Evolutionary conservation across 2,113 vertebrate species (phyloP), one percentile per base, ranked within the genome.

Genomic region (Passer montanus): DNA sequence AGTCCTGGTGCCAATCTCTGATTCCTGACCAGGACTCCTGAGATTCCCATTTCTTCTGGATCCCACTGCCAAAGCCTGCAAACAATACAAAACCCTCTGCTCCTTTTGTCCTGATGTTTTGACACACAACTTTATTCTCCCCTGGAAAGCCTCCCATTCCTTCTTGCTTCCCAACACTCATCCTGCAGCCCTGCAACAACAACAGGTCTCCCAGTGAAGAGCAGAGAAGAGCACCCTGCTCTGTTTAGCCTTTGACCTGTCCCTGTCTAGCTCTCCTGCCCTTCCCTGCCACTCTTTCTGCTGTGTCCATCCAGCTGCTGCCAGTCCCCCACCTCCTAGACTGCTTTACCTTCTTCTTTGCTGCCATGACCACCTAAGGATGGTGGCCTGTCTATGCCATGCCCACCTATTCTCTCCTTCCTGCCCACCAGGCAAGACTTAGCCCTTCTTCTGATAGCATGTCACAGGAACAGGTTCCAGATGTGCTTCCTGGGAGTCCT

Each of bases 121-220:
- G 20, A 62, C 15, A 26, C 10, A 2, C 46, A 52, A 12, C 7
- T 80, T 6, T 19, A 3, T n/a, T 81, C 78, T 37, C 27, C 23
- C 37, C 13, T 49, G 33, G 37, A 19, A 53, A 67, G 20, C 28
- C 16, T 85, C 23, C 13, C 7, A 21, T 53, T 77, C 37, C 20
- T 91, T 75, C 17, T 52, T 50, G 13, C n/a, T 67, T 92, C 47
- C 56, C 60, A 62, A 0, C 1, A 20, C 11, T 53, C 26, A 26
- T 66, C n/a, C 23, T 69, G 15, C 27, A 78, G 41, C 15, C 13
- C 79, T 69, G 33, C 37, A 62, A 50, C 3, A 67, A 14, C 18
- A 2, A 1, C 28, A 39, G 43, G 21, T 4, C 12, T 4, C 11
- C 10, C 15, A 55, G n/a, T 2, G 1, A 63, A 26, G 28, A 93